phyloP scores from a whole-genome alignment of 2,888 invertebrate genomes.

The Rhogogaster chlorosoma region DNA sequence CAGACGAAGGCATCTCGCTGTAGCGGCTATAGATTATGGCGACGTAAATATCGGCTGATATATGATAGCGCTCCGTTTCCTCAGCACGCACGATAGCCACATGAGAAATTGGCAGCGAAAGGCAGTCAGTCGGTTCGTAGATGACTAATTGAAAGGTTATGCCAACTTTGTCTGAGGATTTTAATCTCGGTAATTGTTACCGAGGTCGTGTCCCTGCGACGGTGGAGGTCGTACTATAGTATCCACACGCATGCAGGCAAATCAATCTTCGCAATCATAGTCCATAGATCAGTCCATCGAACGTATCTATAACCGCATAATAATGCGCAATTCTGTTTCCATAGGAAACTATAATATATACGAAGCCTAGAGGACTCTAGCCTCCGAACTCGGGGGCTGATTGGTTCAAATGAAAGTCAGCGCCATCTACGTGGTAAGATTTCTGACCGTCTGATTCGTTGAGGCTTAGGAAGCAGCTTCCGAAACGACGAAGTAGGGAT shows the following conservation, averaged over 20 bases:
- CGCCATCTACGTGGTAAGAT: neutral
- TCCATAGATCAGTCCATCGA: conserved; percentile 12
- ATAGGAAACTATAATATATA: neutral
- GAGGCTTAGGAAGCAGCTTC: neutral
- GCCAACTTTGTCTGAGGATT: conserved; percentile 23
- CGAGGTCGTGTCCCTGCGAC: conserved; percentile 29
- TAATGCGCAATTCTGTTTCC: neutral
- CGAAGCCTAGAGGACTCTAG: neutral
- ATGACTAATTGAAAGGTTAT: conserved; percentile 44
- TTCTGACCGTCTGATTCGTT: neutral
- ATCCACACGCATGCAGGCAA: neutral
- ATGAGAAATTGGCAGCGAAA: conserved; percentile 31
- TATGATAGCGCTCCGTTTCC: conserved; percentile 36
- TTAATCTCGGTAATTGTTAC: conserved; percentile 26
- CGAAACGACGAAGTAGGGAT: neutral
- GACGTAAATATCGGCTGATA: conserved; percentile 42
- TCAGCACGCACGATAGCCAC: conserved; percentile 24
- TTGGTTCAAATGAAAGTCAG: neutral
- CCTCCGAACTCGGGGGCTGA: neutral
- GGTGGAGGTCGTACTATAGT: neutral
- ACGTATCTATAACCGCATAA: neutral
- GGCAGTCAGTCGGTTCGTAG: conserved; percentile 28
- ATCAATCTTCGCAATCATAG: conserved; percentile 25
- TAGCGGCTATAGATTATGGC: conserved; percentile 24
- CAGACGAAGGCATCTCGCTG: neutral